phyloP scores from a whole-genome alignment of 2,113 vertebrate genomes.

The Oceanites oceanicus region DNA sequence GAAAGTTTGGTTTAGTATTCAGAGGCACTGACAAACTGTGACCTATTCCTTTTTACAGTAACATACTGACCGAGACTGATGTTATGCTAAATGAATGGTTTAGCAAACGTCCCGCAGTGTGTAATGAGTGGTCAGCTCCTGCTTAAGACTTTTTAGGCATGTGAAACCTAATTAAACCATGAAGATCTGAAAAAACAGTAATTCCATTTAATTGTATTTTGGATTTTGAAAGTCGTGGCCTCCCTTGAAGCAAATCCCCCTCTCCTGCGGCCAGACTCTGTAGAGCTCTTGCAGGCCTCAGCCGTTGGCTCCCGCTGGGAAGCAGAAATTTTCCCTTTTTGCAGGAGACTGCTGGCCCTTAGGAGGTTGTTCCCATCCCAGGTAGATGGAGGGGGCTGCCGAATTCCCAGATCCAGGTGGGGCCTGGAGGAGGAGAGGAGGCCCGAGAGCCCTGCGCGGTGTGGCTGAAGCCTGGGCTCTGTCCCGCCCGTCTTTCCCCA shows the following conservation, averaged over 20 bases:
- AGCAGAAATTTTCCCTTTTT: not conserved
- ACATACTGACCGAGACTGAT: not conserved
- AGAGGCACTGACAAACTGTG: not conserved
- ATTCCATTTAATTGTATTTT: conserved; percentile 31
- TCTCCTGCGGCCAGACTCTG: not conserved
- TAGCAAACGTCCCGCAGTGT: not conserved
- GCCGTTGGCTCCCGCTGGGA: not conserved
- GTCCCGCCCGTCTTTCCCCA: not conserved
- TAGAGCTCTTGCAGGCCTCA: not conserved
- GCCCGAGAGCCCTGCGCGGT: accelerated
- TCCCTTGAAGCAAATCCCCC: not conserved
- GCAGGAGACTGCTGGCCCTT: not conserved
- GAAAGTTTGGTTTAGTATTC: conserved; percentile 6
- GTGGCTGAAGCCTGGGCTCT: not conserved
- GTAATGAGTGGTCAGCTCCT: not conserved
- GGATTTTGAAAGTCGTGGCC: not conserved
- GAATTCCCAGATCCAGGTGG: not conserved
- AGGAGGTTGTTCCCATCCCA: not conserved
- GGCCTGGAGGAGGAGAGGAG: not conserved
- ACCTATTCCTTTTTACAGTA: not conserved
- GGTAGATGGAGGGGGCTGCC: not conserved
- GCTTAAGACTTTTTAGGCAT: not conserved
- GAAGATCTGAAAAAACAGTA: not conserved
- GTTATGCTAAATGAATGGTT: not conserved
- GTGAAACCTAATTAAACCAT: not conserved